Base-by-base conservation (phyloP, 2,888 invertebrate species). In the Drosophila neonasuta region DNA sequence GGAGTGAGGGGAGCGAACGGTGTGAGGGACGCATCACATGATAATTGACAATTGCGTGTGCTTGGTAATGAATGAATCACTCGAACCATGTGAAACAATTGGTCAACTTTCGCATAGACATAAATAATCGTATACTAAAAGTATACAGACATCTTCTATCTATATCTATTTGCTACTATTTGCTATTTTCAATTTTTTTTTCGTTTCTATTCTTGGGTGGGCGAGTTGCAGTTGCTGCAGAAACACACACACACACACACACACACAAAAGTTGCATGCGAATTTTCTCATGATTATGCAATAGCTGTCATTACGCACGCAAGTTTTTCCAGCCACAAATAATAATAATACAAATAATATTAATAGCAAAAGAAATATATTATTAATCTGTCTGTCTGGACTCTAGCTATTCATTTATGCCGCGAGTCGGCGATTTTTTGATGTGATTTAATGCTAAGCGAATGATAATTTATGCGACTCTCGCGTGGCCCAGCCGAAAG, bases 401-500 rank as follows among this genome's bases (percentile, higher is more conserved):
- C 46, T 34, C 34, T 41, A 55, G 30, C 34, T 58, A 51, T 50
- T 30, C 30, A 57, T 54, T 50, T 50, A 36, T 57, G 3, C 49
- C 45, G 55, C 17, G 13, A 72, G 80, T 77, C 80, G 67, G 64
- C 72, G 67, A 62, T 67, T 58, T 44, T 36, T 51, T 65, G 13
- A 15, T 74, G 68, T 86, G 81, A 81, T 81, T 81, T 81, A 81
- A 83, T 69, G 86, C 79, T 66, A 54, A 64, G 54, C 85, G 64
- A 82, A 79, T 74, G 82, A 41, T 84, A 80, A 80, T 80, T 80
- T 80, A 80, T 80, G 85, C 74, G 85, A 51, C 66, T 79, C 71
- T 82, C 81, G 81, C 81, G 81, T 82, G 81, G 80, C 81, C 68
- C 80, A 55, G 58, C 54, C 54, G 51, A 65, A 74, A 62, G 52